phyloP scores from a whole-genome alignment of 35 echinoderm and acorn worm species.

The Ophioderma brevispina region DNA sequence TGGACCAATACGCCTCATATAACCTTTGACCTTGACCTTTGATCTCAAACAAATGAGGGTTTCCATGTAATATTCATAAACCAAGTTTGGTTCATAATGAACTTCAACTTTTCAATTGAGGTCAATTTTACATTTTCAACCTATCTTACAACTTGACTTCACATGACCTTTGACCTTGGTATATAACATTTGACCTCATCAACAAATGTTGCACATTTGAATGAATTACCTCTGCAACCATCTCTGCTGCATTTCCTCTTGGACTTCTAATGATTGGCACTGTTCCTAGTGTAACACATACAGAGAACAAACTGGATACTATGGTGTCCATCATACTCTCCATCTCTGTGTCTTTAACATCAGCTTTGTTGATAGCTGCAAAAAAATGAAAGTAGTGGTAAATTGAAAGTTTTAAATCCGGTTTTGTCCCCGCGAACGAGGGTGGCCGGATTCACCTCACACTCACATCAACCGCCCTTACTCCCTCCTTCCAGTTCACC shows the following conservation, averaged over 20 bases:
- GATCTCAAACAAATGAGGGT: conserved; percentile 90
- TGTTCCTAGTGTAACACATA: conserved; percentile 94
- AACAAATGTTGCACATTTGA: conserved; percentile 67
- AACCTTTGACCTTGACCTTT: too few species aligned
- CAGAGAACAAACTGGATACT: conserved; percentile 92
- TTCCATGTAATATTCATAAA: too few species aligned
- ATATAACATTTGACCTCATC: conserved; percentile 86
- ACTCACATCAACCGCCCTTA: too few species aligned
- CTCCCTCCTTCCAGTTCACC: too few species aligned
- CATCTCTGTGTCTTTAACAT: conserved; percentile 97
- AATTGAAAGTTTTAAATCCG: too few species aligned
- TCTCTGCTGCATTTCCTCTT: conserved; percentile 97
- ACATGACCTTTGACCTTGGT: conserved; percentile 85
- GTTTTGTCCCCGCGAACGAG: too few species aligned
- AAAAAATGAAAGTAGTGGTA: too few species aligned
- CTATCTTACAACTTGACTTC: conserved; percentile 82
- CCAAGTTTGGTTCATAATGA: conserved; percentile 93
- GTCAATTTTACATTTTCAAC: neutral
- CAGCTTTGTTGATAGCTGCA: conserved; percentile 86
- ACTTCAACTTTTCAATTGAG: conserved; percentile 68
- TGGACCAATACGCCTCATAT: too few species aligned
- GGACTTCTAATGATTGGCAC: conserved; percentile 97
- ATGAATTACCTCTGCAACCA: conserved; percentile 90
- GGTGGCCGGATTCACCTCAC: too few species aligned
- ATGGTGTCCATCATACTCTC: conserved; percentile 95